A percentile compares a stretch with the other conserved stretches of the same genome.
These are phyloP conservation scores for Lottia scabra DNA, from an alignment of 2,888 invertebrate species.

Conservation along the genomic window DNA sequence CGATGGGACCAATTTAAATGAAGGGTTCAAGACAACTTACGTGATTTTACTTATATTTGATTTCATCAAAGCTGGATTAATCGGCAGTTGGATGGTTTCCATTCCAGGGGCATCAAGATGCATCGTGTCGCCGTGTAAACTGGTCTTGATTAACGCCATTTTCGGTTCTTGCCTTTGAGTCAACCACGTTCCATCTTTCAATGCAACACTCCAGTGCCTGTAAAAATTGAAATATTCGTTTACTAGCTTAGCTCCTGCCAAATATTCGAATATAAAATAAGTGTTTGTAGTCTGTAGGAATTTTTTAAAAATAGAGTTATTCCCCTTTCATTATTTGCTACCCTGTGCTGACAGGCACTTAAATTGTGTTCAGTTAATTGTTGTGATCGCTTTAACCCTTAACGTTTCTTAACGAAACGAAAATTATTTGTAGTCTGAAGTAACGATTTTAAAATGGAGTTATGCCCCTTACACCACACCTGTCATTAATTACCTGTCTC, in stretches of 20 bases:
- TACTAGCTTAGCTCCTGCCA: neutral
- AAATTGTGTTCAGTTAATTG: no score
- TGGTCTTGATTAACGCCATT: conserved; percentile 45
- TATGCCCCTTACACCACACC: neutral
- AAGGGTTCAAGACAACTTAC: conserved; percentile 20
- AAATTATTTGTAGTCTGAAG: no score
- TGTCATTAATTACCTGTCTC: conserved; percentile 43
- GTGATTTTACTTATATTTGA: conserved; percentile 29
- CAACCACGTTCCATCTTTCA: conserved; percentile 40
- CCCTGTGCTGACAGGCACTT: no score
- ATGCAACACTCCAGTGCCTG: conserved; percentile 50
- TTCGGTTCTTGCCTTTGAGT: conserved; percentile 47
- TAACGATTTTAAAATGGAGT: neutral
- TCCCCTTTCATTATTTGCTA: no score
- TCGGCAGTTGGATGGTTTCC: conserved; percentile 39
- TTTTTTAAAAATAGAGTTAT: no score
- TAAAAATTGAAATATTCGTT: neutral
- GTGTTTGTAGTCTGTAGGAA: neutral
- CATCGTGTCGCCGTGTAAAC: conserved; percentile 41
- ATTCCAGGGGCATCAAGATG: conserved; percentile 49
- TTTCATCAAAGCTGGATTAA: conserved; percentile 26
- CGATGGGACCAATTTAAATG: neutral
- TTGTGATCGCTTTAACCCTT: no score
- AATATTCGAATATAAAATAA: conserved; percentile 1
- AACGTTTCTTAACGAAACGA: no score